These are phyloP conservation scores for Crocidura indochinensis DNA, from an alignment of 2,797 vertebrate genomes.

Conservation along the genomic window DNA sequence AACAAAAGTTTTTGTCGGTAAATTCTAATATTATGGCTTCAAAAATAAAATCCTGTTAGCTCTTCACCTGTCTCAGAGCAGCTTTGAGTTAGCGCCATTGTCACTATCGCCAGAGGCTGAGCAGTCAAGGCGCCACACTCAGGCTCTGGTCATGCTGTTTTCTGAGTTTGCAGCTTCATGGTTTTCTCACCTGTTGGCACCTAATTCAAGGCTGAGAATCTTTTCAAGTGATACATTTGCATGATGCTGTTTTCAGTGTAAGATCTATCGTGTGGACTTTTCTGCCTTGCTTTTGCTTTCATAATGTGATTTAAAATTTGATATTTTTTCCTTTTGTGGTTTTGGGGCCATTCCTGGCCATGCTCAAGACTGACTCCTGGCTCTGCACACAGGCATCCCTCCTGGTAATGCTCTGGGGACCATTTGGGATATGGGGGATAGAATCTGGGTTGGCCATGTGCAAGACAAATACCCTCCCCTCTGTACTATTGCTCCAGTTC, in stretches of 20 bases:
- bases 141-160: background rate
- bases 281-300: constrained; percentile 10
- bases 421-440: no score
- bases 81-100: background rate
- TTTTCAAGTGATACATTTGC: constrained; percentile 2
- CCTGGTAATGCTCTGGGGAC: no score
- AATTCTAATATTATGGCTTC: constrained; percentile 33
- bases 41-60: background rate
- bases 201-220: background rate
- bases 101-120: no score
- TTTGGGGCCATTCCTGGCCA: no score
- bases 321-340: no score
- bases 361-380: no score
- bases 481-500: no score
- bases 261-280: constrained; percentile 2
- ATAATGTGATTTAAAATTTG: background rate
- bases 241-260: constrained; percentile 17
- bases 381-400: no score
- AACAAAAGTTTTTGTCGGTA: background rate
- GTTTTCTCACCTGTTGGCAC: background rate
- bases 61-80: background rate
- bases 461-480: no score
- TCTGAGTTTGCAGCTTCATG: background rate
- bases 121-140: background rate
- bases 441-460: no score